phyloP scores from a whole-genome alignment of 2,797 vertebrate genomes.

The Halcyon chelicuti region DNA sequence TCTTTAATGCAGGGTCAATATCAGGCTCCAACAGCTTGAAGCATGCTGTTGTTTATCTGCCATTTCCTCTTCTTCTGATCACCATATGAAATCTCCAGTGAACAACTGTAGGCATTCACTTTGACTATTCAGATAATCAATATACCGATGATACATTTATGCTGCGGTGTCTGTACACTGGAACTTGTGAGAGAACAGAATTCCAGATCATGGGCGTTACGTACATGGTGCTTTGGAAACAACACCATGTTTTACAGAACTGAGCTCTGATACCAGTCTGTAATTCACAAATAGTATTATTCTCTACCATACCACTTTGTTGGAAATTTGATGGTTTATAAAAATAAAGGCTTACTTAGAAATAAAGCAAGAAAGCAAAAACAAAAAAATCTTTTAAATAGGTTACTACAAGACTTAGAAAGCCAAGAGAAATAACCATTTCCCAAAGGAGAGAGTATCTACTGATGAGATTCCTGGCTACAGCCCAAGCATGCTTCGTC shows the following conservation, averaged over 20 bases:
- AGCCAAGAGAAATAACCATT: not conserved
- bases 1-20: not conserved
- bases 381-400: not conserved
- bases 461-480: constrained; percentile 18
- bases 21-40: not conserved
- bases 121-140: not conserved
- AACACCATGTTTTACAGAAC: not conserved
- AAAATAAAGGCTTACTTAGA: not conserved
- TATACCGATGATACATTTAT: not conserved
- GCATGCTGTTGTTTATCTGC: not conserved
- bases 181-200: not conserved
- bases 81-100: not conserved
- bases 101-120: not conserved
- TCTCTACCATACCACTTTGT: not conserved
- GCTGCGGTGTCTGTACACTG: not conserved
- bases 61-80: not conserved
- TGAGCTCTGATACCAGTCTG: not conserved
- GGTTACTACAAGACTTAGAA: not conserved
- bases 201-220: not conserved
- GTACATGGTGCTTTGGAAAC: not conserved
- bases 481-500: not conserved
- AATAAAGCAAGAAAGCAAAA: not conserved
- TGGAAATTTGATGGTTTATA: not conserved
- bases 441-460: not conserved
- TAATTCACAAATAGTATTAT: not conserved